Evolutionary conservation across 2,113 vertebrate species (phyloP).

Genomic region (Chitala chitala): DNA sequence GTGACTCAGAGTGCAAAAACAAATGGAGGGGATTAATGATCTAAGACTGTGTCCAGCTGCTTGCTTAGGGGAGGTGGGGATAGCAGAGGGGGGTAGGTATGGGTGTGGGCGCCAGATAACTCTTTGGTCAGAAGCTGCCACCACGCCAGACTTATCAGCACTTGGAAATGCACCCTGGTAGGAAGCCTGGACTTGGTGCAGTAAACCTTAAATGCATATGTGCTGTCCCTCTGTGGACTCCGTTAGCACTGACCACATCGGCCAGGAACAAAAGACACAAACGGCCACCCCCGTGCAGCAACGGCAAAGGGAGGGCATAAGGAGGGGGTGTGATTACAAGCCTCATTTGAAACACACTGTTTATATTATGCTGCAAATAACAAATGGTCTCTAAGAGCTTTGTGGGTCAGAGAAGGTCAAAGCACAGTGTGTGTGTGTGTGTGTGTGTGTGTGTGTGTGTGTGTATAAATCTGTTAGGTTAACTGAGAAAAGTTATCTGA

Average conservation of each 20-base stretch:
- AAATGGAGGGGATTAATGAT: conserved; percentile 53
- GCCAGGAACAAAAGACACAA: conserved; percentile 52
- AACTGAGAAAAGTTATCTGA: conserved; percentile 14
- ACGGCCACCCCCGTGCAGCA: conserved; percentile 37
- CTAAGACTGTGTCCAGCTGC: conserved; percentile 42
- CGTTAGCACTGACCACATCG: conserved; percentile 48
- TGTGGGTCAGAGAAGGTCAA: conserved; percentile 22
- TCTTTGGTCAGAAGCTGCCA: no score
- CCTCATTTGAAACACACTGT: conserved; percentile 58
- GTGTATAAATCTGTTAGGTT: conserved; percentile 8
- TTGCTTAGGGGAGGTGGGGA: neutral
- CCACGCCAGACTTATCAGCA: no score
- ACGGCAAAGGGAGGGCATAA: no score
- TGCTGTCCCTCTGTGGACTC: conserved; percentile 46
- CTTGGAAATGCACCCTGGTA: conserved; percentile 28
- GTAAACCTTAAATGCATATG: conserved; percentile 41
- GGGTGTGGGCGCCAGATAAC: no score
- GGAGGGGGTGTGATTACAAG: conserved; percentile 46
- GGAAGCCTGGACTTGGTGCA: conserved; percentile 38
- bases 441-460: conserved; percentile 23
- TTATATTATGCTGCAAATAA: conserved; percentile 56
- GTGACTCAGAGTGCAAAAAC: conserved; percentile 42
- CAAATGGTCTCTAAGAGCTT: conserved; percentile 45
- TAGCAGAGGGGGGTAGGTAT: no score
- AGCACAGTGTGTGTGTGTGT: conserved; percentile 21